A percentile compares a stretch with the other conserved stretches of the same genome.
These are phyloP conservation scores for Cactoblastis cactorum DNA, from an alignment of 2,888 invertebrate genomes.

Conservation along the genomic window DNA sequence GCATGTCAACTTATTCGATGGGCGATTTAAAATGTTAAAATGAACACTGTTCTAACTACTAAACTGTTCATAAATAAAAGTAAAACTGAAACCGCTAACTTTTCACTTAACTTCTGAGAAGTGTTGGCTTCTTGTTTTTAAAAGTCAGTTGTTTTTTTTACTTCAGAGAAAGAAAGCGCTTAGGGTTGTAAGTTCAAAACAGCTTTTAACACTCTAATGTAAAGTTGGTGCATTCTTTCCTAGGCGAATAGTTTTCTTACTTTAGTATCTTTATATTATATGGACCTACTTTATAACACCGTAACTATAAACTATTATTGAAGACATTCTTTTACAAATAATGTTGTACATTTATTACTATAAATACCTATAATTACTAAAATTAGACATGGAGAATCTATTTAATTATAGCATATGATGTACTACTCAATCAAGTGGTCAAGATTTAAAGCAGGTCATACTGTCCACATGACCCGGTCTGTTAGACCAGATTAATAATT, in stretches of 20 bases:
- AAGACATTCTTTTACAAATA: too few species aligned
- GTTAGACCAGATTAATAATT: slow-evolving; percentile 31
- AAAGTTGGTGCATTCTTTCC: slow-evolving; percentile 33
- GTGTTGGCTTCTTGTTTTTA: slow-evolving; percentile 74
- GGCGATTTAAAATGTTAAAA: slow-evolving; percentile 1
- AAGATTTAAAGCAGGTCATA: too few species aligned
- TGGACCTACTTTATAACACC: too few species aligned
- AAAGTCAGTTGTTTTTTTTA: slow-evolving; percentile 64
- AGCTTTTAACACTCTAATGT: slow-evolving; percentile 63
- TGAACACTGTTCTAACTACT: slow-evolving; percentile 16
- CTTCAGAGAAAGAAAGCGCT: slow-evolving; percentile 56
- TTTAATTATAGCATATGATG: too few species aligned
- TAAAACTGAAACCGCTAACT: slow-evolving; percentile 63
- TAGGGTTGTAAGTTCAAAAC: slow-evolving; percentile 68
- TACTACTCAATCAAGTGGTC: too few species aligned
- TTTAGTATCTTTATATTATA: slow-evolving; percentile 4
- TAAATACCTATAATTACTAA: too few species aligned
- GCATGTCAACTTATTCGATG: slow-evolving; percentile 18
- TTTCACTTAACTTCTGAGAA: slow-evolving; percentile 72
- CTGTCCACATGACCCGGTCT: slow-evolving; percentile 10
- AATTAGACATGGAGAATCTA: too few species aligned
- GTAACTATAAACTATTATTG: neutral
- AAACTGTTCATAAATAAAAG: slow-evolving; percentile 63
- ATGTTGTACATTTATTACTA: too few species aligned
- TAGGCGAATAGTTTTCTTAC: slow-evolving; percentile 17